Evolutionary conservation across 2,113 vertebrate species (phyloP), one percentile per base, ranked within the genome.

Genomic region (Bambusicola thoracicus): DNA sequence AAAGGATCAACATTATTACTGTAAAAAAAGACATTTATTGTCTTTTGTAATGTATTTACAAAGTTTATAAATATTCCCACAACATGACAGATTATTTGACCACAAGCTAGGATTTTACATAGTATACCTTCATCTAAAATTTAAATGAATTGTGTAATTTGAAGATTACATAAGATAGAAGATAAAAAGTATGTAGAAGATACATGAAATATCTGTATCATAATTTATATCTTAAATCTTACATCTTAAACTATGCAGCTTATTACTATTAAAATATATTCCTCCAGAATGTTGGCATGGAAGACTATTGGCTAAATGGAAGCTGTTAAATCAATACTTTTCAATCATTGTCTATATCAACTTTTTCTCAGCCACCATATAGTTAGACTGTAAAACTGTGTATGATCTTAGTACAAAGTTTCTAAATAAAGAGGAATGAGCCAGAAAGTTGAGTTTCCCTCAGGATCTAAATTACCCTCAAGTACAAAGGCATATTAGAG

Each of bases 21-120:
- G 65, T 2, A 22, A 44, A 8, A 8, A 25, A 72, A 92, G 25
- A 21, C 0, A 1, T 44, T 11, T 65, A 5, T 29, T 5, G 4
- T 32, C 15, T 62, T 78, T 30, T 69, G 29, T 16, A 4, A 32
- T 32, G 11, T 58, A 36, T n/a, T 90, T 61, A 15, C 21, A n/a
- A 78, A 70, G 11, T 9, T 51, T 38, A 18, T 3, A 49, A 80
- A 48, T 8, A 4, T 59, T 68, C 49, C 63, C 80, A n/a, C 24
- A 55, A 32, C 7, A 0, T 22, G 38, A 18, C 13, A 29, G 34
- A 19, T 41, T 65, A 41, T 56, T 61, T 79, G 63, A 83, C 41
- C 18, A 34, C 11, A 41, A 63, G 41, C 16, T 48, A 17, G 0
- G 29, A 9, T 2, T 22, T 55, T 55, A n/a, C 30, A 34, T 8